Conservation (phyloP, 2,113 vertebrate genomes). For the Charadrius vociferus region DNA sequence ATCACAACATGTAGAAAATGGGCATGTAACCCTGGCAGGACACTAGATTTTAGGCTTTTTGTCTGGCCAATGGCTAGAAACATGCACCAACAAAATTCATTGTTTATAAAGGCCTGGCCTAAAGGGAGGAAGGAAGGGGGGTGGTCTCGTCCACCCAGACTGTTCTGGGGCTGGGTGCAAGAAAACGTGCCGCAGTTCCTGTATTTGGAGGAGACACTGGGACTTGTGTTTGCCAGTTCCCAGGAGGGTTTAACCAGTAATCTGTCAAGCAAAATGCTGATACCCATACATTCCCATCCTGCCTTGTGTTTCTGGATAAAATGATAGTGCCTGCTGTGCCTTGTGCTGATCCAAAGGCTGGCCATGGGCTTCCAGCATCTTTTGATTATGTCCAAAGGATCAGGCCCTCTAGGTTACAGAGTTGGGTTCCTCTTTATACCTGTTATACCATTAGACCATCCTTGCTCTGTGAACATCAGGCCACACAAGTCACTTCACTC, state of each 20-base stretch:
- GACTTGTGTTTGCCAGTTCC: background rate
- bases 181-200: background rate
- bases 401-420: background rate
- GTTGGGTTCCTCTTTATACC: background rate
- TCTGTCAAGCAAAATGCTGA: background rate
- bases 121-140: background rate
- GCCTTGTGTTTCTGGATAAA: background rate
- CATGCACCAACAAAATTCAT: background rate
- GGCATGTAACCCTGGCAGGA: background rate
- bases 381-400: background rate
- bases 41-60: background rate
- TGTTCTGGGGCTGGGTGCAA: background rate
- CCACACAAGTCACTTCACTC: background rate
- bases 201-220: background rate
- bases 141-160: background rate
- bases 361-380: background rate
- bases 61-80: background rate
- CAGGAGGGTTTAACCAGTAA: background rate
- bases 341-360: fast-evolving
- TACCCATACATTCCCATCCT: background rate
- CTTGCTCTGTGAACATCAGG: background rate
- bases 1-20: background rate
- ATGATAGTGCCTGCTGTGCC: background rate
- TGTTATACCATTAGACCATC: background rate
- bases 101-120: background rate